Base-by-base conservation (phyloP, 2,888 invertebrate genomes). In the Cheilosia scutellata region DNA sequence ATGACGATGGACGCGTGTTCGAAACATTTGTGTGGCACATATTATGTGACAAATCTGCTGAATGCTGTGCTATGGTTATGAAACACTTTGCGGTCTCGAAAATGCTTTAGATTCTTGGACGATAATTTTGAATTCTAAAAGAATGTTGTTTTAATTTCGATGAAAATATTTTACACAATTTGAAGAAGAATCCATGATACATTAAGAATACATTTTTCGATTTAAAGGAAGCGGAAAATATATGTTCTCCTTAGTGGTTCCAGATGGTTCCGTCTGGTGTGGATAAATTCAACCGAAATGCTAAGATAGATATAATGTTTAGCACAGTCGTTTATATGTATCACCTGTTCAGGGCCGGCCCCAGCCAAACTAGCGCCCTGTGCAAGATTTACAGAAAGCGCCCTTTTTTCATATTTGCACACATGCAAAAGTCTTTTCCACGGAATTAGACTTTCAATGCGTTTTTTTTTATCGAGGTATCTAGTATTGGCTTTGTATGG, bases 11-110 rank as follows among this genome's bases (percentile, higher is more conserved):
- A 65, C 37, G 49, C 68, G 60, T 49, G 33, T 74, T 74, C 20
- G 40, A 31, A 63, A 63, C 65, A 58, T 82, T 70, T 84, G 84
- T 80, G 84, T 84, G 84, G 84, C 58, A 84, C 58, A 84, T 37
- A 77, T 84, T 84, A 65, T 80, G 68, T 84, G 86, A 86, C 82
- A 82, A 82, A 86, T 86, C 62, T 74, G 82, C 65, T 77, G 71
- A 77, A 76, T 75, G 63, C 37, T 83, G 40, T 53, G 63, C 37
- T 51, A 11, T 20, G 13, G 77, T 42, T 79, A 62, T 60, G 65
- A 57, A 76, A 76, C 72, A 63, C 44, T 65, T 33, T 49, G 71
- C 47, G 74, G 33, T 25, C 63, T 62, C 55, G 51, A 57, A 65
- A 71, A 80, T 84, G 55, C 27, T 57, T 76, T 6, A 42, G 20